Percentiles rank a stretch among this genome's conserved stretches.
phyloP scores from a whole-genome alignment of 2,797 vertebrate species.

The Pipistrellus nathusii region DNA sequence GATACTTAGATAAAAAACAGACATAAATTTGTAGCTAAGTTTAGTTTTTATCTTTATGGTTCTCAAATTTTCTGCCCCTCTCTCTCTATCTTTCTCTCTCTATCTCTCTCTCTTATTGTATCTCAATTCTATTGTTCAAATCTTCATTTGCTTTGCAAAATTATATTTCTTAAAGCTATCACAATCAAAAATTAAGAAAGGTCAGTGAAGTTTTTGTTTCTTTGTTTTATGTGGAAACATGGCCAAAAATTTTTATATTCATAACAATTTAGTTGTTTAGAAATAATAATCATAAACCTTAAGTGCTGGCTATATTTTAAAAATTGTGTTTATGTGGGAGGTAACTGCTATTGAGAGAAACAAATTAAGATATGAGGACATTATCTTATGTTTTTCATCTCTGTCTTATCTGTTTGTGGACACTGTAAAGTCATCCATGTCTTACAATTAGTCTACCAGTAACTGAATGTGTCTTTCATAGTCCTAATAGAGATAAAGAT shows the following conservation, averaged over 20 bases:
- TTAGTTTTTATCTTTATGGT: slow-evolving; percentile 72
- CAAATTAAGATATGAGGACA: not conserved
- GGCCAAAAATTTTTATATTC: slow-evolving; percentile 13
- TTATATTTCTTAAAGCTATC: slow-evolving; percentile 60
- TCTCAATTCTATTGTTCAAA: slow-evolving; percentile 59
- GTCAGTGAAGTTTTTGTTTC: not conserved
- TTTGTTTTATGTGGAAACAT: not conserved
- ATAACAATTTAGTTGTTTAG: slow-evolving; percentile 37
- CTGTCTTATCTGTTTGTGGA: slow-evolving; percentile 36
- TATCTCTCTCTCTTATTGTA: not conserved
- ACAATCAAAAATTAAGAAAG: slow-evolving; percentile 6
- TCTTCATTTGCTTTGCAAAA: slow-evolving; percentile 53
- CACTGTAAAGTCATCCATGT: not conserved
- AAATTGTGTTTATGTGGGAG: not conserved
- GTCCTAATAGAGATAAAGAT: not conserved
- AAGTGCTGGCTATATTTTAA: not conserved
- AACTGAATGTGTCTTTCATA: not conserved
- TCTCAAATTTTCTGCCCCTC: not conserved
- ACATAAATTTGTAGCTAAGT: slow-evolving; percentile 74
- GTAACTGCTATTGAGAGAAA: not conserved
- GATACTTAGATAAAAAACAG: slow-evolving; percentile 74
- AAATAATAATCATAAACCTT: slow-evolving; percentile 37
- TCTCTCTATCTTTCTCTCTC: too few species aligned
- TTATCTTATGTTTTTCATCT: slow-evolving; percentile 12
- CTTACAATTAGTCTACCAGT: slow-evolving; percentile 9